These are phyloP conservation scores for Scaptomyza caliginosa DNA, from an alignment of 2,888 invertebrate genomes.

Conservation along the genomic window DNA sequence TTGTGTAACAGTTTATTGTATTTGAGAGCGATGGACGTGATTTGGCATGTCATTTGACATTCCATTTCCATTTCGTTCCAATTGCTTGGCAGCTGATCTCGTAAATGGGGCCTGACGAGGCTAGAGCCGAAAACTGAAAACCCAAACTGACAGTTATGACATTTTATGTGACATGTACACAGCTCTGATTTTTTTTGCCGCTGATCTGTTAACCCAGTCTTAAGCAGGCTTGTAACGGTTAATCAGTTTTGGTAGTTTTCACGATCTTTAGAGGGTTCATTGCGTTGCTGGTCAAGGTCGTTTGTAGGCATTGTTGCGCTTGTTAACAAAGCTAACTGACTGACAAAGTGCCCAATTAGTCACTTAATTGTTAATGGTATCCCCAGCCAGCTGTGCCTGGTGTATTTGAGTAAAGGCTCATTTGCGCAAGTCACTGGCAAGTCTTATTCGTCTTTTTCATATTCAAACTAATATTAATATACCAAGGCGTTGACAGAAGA, in stretches of 20 bases:
- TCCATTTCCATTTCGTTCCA: conserved; percentile 59
- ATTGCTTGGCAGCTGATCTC: conserved; percentile 47
- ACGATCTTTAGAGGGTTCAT: conserved; percentile 61
- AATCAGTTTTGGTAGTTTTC: conserved; percentile 35
- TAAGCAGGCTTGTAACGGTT: conserved; percentile 56
- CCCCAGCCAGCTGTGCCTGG: conserved; percentile 1
- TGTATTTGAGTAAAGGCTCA: background rate
- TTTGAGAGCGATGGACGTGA: conserved; percentile 11
- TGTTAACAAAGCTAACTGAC: conserved; percentile 37
- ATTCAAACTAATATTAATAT: too few relatives aligned
- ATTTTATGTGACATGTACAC: conserved; percentile 68
- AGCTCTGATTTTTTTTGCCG: conserved; percentile 22
- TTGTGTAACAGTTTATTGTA: conserved; percentile 68
- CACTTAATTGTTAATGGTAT: conserved; percentile 17
- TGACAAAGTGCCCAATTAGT: conserved; percentile 44
- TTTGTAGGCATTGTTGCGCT: conserved; percentile 23
- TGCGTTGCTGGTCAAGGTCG: conserved; percentile 75
- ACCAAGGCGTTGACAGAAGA: too few relatives aligned
- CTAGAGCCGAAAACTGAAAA: conserved; percentile 1
- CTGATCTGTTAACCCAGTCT: conserved; percentile 1
- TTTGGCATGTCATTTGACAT: conserved; percentile 36
- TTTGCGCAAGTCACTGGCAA: conserved; percentile 2
- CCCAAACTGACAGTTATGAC: conserved; percentile 68
- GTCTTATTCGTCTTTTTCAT: too few relatives aligned
- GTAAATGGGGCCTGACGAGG: conserved; percentile 37